These are phyloP conservation scores for Apaloderma vittatum DNA, from an alignment of 2,113 vertebrate species.

Conservation along the genomic window DNA sequence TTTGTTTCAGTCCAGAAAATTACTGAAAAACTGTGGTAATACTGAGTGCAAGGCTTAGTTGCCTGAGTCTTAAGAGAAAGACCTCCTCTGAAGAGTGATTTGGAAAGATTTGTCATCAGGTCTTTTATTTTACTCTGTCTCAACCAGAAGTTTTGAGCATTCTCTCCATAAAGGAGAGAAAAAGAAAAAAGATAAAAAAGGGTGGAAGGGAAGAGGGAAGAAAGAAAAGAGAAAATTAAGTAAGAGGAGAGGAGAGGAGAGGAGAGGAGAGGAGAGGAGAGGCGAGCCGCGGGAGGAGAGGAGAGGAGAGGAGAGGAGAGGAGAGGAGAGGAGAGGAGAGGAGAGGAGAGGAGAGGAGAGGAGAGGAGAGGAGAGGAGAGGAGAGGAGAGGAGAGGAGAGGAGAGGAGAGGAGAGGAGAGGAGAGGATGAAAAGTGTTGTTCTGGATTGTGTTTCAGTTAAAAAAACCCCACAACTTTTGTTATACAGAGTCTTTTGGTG, in stretches of 20 bases:
- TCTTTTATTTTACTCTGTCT: background rate
- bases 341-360: too few relatives aligned
- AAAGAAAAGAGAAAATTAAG: too few relatives aligned
- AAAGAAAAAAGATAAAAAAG: background rate
- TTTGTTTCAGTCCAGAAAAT: background rate
- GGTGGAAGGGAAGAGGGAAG: too few relatives aligned
- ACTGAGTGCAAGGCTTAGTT: background rate
- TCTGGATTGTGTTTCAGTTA: background rate
- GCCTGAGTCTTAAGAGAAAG: background rate
- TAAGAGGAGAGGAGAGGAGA: too few relatives aligned
- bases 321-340: too few relatives aligned
- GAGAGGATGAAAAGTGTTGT: background rate
- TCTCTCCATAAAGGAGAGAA: background rate
- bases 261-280: too few relatives aligned
- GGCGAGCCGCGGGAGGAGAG: too few relatives aligned
- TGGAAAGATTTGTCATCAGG: background rate
- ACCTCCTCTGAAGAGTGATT: background rate
- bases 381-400: too few relatives aligned
- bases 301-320: too few relatives aligned
- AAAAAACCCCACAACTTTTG: rapidly evolving
- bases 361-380: too few relatives aligned
- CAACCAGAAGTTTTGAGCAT: background rate
- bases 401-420: too few relatives aligned
- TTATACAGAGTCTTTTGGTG: background rate
- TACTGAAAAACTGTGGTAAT: background rate